Conservation (phyloP, 2,797 vertebrate genomes). For the Etheostoma nigrum region DNA sequence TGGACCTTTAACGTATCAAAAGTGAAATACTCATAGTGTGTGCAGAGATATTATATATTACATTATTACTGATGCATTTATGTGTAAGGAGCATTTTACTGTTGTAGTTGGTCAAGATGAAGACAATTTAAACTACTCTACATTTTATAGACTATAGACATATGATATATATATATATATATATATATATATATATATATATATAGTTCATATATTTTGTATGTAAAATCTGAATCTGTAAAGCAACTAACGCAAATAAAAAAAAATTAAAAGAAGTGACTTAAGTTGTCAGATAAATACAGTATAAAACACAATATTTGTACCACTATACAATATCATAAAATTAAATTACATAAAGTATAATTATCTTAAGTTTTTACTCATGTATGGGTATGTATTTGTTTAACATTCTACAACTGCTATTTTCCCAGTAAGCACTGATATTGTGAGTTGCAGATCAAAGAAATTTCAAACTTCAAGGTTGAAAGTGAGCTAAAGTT, state of each 20-base stretch:
- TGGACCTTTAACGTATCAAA: not conserved
- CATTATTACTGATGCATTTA: not conserved
- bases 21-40: not conserved
- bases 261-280: not conserved
- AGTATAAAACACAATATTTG: not conserved
- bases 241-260: not conserved
- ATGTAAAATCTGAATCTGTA: not conserved
- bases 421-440: not conserved
- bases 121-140: not conserved
- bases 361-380: not conserved
- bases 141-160: too few species aligned
- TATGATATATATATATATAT: too few species aligned
- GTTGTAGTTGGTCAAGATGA: not conserved
- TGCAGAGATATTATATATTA: not conserved
- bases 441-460: not conserved
- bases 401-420: not conserved
- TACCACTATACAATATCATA: not conserved
- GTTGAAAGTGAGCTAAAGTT: not conserved
- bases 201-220: not conserved
- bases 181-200: too few species aligned
- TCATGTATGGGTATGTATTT: too few species aligned
- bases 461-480: not conserved
- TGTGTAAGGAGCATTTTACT: not conserved
- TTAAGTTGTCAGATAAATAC: not conserved
- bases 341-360: not conserved